Evolutionary conservation across 2,888 invertebrate genomes (phyloP).

Genomic region (Erebia palarica): DNA sequence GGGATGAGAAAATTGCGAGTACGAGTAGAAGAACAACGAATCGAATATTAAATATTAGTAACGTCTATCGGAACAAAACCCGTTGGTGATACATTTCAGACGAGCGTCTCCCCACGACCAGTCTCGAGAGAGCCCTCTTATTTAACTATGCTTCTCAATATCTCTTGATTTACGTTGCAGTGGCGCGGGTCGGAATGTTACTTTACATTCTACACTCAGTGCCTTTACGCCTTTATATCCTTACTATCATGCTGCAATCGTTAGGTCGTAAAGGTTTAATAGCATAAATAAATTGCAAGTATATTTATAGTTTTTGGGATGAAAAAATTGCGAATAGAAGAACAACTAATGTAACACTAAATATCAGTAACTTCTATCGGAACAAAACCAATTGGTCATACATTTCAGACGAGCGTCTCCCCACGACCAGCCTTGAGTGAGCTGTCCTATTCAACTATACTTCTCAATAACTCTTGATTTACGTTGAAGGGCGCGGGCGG

Average conservation of each 20-base stretch:
- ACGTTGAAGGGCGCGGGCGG: constrained; percentile 34
- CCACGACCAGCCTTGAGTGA: constrained; percentile 62
- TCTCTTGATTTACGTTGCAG: constrained; percentile 40
- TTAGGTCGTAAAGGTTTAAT: constrained; percentile 35
- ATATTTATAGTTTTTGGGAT: no score
- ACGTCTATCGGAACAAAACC: no score
- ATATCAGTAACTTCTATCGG: no score
- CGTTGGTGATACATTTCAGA: no score
- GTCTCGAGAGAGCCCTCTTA: constrained; percentile 59
- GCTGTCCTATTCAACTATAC: constrained; percentile 54
- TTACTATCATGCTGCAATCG: constrained; percentile 50
- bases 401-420: constrained; percentile 38
- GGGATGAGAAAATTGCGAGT: no score
- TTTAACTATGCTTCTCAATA: constrained; percentile 45
- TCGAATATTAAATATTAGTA: no score
- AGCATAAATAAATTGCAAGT: not conserved
- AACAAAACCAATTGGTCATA: no score
- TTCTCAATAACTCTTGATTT: constrained; percentile 43
- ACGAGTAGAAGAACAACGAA: no score
- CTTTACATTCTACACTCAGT: constrained; percentile 65
- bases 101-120: constrained; percentile 56
- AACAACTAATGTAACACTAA: no score
- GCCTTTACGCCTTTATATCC: no score
- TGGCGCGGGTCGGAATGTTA: constrained; percentile 56
- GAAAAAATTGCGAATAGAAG: no score